phyloP scores from a whole-genome alignment of 2,797 vertebrate genomes.

The Psittacula echo region DNA sequence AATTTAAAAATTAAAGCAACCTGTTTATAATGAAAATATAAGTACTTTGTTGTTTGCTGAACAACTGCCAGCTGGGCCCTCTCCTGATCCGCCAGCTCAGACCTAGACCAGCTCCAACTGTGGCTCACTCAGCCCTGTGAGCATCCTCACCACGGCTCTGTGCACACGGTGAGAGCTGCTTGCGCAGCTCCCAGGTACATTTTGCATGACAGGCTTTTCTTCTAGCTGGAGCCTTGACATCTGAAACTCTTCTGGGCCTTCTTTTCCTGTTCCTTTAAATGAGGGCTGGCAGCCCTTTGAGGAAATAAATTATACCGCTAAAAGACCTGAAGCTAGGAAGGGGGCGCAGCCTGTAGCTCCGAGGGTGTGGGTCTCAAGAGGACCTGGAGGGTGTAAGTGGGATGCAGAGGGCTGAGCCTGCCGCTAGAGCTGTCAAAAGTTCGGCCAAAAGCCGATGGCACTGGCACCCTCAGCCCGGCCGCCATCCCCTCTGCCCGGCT shows the following conservation, averaged over 20 bases:
- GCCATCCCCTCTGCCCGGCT: too few relatives aligned
- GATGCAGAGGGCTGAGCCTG: neutral
- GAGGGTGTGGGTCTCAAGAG: neutral
- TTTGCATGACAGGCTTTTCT: neutral
- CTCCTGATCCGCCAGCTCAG: neutral
- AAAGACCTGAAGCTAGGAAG: neutral
- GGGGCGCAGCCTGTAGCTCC: neutral
- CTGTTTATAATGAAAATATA: neutral
- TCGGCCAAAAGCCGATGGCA: neutral
- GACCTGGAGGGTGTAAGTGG: neutral
- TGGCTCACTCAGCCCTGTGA: too few relatives aligned
- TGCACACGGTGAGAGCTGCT: too few relatives aligned
- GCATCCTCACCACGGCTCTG: neutral
- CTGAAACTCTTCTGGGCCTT: neutral
- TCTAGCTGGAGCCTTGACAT: neutral
- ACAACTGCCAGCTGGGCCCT: neutral
- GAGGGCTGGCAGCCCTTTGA: neutral
- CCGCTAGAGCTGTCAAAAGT: rapidly evolving
- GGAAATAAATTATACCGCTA: neutral
- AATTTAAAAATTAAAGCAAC: neutral
- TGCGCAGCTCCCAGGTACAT: rapidly evolving
- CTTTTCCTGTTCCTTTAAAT: neutral
- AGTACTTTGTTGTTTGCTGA: neutral
- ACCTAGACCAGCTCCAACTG: neutral
- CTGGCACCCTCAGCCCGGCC: too few relatives aligned